Percentiles rank a stretch among this genome's conserved stretches.
phyloP scores from a whole-genome alignment of 2,888 invertebrate species.

The Parapristionchus giblindavisi region DNA sequence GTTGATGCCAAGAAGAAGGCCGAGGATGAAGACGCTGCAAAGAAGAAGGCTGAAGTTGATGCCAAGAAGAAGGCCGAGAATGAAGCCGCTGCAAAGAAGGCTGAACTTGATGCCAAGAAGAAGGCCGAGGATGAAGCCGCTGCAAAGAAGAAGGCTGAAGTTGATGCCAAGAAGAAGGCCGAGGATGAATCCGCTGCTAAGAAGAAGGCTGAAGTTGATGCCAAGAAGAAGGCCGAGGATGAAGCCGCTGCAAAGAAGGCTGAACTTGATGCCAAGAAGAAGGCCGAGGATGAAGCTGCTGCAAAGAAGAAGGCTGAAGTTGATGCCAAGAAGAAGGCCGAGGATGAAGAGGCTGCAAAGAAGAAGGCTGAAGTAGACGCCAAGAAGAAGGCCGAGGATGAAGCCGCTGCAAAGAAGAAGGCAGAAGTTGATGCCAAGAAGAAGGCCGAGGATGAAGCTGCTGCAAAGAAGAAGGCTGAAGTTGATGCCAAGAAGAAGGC shows the following conservation, averaged over 20 bases:
- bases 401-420: background rate
- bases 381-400: background rate
- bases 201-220: background rate
- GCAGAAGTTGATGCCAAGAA: background rate
- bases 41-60: background rate
- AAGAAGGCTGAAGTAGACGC: background rate
- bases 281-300: background rate
- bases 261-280: background rate
- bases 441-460: background rate
- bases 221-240: background rate
- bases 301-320: background rate
- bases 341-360: background rate
- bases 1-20: background rate
- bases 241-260: background rate
- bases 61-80: background rate
- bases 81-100: background rate
- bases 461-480: background rate
- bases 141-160: background rate
- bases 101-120: background rate
- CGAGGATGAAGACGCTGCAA: background rate
- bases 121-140: background rate
- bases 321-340: background rate
- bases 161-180: background rate
- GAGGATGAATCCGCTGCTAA: too few species aligned
- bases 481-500: background rate